A percentile compares a stretch with the other conserved stretches of the same genome.
Evolutionary conservation across 2,888 invertebrate species (phyloP).

Genomic region (Marasmarcha lunaedactyla): DNA sequence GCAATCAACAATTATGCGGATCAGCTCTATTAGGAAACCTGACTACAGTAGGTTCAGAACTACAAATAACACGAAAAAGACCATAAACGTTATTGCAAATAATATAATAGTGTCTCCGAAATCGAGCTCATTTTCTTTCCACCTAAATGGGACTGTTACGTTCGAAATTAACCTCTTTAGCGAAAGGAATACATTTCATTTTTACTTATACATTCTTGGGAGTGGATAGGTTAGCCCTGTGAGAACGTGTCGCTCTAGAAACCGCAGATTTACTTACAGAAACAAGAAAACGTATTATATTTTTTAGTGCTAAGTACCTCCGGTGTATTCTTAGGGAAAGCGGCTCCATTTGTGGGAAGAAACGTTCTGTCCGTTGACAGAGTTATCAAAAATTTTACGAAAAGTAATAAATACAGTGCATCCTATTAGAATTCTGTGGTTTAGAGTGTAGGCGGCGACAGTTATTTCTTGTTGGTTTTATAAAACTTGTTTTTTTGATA

Average conservation of each 20-base stretch:
- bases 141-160: conserved; percentile 2
- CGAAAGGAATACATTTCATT: conserved; percentile 15
- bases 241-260: conserved; percentile 44
- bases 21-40: conserved; percentile 32
- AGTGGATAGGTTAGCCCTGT: conserved; percentile 25
- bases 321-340: too few relatives aligned
- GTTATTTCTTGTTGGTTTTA: too few relatives aligned
- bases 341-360: too few relatives aligned
- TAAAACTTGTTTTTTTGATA: too few relatives aligned
- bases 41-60: conserved; percentile 25
- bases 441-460: too few relatives aligned
- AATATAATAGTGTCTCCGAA: conserved; percentile 15
- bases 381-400: too few relatives aligned
- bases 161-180: conserved; percentile 13
- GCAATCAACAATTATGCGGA: conserved; percentile 26
- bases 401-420: too few relatives aligned
- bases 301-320: too few relatives aligned
- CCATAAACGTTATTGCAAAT: conserved; percentile 16
- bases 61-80: conserved; percentile 17
- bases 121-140: conserved; percentile 19
- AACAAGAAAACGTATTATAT: conserved; percentile 4
- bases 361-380: too few relatives aligned
- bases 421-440: too few relatives aligned
- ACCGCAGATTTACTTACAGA: conserved; percentile 26
- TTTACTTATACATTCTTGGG: conserved; percentile 11